phyloP scores from a whole-genome alignment of 2,113 vertebrate genomes.

The Pelvicachromis taeniatus region DNA sequence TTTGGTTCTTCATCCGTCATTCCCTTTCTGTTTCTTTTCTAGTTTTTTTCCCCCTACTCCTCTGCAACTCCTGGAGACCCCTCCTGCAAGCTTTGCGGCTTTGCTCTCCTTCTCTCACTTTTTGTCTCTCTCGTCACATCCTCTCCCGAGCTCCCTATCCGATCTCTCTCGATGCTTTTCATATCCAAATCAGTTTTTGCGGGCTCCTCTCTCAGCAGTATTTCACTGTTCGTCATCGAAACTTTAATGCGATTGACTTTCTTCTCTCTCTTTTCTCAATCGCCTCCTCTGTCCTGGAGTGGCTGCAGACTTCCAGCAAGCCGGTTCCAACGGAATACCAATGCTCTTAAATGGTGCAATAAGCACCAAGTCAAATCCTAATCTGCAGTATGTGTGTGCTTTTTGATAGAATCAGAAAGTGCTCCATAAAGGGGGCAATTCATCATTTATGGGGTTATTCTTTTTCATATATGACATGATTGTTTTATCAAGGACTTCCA shows the following conservation, averaged over 20 bases:
- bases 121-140: neutral
- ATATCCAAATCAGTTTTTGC: constrained; percentile 39
- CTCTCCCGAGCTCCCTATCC: neutral
- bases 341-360: neutral
- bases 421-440: neutral
- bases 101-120: neutral
- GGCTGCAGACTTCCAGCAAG: neutral
- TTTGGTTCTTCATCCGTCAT: constrained; percentile 35
- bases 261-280: neutral
- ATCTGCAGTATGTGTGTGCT: neutral
- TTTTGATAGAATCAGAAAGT: neutral
- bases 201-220: constrained; percentile 10
- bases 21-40: neutral
- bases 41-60: neutral
- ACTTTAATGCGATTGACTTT: constrained; percentile 30
- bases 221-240: constrained; percentile 34
- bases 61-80: neutral
- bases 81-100: neutral
- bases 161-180: neutral
- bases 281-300: constrained; percentile 10
- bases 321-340: constrained; percentile 6
- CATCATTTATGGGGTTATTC: constrained; percentile 2
- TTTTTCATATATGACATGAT: constrained; percentile 5
- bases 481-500: constrained; percentile 32
- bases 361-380: neutral